Evolutionary conservation across 2,113 vertebrate genomes (phyloP).

Genomic region (Chiloscyllium plagiosum): DNA sequence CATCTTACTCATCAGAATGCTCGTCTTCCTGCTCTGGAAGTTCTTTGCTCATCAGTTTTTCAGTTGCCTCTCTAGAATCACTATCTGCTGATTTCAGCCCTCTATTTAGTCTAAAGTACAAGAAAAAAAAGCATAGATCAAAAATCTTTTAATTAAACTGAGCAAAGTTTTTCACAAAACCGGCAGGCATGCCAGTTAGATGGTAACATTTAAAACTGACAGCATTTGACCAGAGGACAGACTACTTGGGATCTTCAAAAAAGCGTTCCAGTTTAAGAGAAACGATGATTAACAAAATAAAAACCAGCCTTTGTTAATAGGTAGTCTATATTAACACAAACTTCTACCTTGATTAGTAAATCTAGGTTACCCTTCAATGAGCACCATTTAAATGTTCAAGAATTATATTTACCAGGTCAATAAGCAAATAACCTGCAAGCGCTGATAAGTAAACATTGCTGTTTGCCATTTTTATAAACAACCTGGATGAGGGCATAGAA

Average conservation of each 20-base stretch:
- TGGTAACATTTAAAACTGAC: neutral
- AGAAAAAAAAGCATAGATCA: slow-evolving; percentile 1
- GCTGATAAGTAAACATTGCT: no score
- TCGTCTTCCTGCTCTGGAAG: neutral
- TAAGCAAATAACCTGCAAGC: neutral
- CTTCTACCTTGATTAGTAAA: neutral
- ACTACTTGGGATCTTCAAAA: neutral
- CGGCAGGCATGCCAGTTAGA: neutral
- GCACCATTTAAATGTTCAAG: neutral
- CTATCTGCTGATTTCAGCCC: neutral
- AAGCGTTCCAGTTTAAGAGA: neutral
- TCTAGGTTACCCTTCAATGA: neutral
- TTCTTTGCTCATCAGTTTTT: neutral
- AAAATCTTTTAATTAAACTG: neutral
- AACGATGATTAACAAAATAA: neutral
- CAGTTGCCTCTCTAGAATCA: neutral
- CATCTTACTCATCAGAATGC: neutral
- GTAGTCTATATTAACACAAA: no score
- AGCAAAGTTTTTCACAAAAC: neutral
- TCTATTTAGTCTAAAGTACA: neutral
- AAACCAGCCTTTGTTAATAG: no score
- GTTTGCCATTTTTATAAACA: no score
- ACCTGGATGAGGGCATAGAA: no score
- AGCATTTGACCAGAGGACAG: neutral
- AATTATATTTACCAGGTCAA: neutral